phyloP scores from a whole-genome alignment of 2,888 invertebrate species.

The Lepas anatifera region DNA sequence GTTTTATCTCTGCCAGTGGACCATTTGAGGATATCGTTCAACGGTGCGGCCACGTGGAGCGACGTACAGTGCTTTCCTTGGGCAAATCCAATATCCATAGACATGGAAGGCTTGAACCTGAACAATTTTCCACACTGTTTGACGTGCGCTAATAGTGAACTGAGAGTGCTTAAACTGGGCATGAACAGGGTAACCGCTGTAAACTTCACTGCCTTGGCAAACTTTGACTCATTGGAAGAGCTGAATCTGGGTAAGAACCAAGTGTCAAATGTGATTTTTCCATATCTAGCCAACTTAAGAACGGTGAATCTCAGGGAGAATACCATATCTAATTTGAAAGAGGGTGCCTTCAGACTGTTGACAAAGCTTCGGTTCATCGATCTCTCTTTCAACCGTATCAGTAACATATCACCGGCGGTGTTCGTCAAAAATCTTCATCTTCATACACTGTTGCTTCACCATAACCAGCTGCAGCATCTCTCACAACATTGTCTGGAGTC shows the following conservation, averaged over 20 bases:
- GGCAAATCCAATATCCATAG: conserved; percentile 56
- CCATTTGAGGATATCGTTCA: conserved; percentile 52
- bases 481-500: conserved; percentile 22
- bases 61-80: conserved; percentile 61
- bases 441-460: conserved; percentile 21
- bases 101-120: conserved; percentile 27
- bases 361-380: conserved; percentile 27
- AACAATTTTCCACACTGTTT: conserved; percentile 26
- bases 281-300: conserved; percentile 23
- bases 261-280: conserved; percentile 25
- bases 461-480: conserved; percentile 24
- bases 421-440: conserved; percentile 3
- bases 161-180: conserved; percentile 22
- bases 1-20: conserved; percentile 26
- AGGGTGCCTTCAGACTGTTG: conserved; percentile 27
- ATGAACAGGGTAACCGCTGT: conserved; percentile 25
- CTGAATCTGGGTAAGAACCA: conserved; percentile 27
- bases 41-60: conserved; percentile 59
- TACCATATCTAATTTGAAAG: conserved; percentile 26
- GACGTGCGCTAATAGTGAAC: conserved; percentile 22
- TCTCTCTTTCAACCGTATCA: conserved; percentile 28
- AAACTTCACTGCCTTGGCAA: conserved; percentile 26
- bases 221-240: conserved; percentile 24
- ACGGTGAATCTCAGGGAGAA: conserved; percentile 28
- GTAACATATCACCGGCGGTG: not conserved